Conservation (phyloP, 2,888 invertebrate species). For the Malachius bipustulatus region DNA sequence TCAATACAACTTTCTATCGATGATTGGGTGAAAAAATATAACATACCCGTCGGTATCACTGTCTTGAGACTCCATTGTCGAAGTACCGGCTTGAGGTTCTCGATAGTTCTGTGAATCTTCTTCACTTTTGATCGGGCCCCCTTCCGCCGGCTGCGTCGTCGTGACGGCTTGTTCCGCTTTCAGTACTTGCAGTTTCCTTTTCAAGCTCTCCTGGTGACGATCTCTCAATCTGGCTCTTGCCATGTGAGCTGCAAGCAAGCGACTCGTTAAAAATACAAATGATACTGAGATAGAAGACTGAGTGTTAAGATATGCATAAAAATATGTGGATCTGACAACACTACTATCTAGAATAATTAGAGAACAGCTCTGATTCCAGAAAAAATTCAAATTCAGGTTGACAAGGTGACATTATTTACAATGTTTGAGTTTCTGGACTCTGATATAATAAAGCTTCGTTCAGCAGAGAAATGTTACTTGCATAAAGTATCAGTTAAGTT, state of each 20-base stretch:
- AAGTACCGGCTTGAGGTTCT: neutral
- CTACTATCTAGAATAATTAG: too few species aligned
- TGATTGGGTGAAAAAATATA: too few species aligned
- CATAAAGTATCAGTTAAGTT: too few species aligned
- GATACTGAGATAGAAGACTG: neutral
- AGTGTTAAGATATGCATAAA: too few species aligned
- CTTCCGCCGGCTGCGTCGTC: slow-evolving; percentile 14
- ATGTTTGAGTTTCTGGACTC: too few species aligned
- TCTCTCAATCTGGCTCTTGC: slow-evolving; percentile 85
- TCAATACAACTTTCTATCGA: too few species aligned
- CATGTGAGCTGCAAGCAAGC: slow-evolving; percentile 62
- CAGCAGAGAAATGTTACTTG: too few species aligned
- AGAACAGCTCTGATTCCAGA: too few species aligned
- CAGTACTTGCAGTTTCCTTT: slow-evolving; percentile 76
- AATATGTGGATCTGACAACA: too few species aligned
- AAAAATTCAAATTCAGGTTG: too few species aligned
- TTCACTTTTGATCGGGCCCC: neutral
- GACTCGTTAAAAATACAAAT: neutral
- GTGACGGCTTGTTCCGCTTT: slow-evolving; percentile 72
- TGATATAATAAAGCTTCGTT: too few species aligned
- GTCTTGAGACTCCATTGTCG: neutral
- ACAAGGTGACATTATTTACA: too few species aligned
- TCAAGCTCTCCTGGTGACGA: slow-evolving; percentile 80
- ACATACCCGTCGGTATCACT: neutral
- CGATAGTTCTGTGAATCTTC: neutral